Evolutionary conservation across 2,113 vertebrate genomes (phyloP).

Genomic region (Pelusios castaneus): DNA sequence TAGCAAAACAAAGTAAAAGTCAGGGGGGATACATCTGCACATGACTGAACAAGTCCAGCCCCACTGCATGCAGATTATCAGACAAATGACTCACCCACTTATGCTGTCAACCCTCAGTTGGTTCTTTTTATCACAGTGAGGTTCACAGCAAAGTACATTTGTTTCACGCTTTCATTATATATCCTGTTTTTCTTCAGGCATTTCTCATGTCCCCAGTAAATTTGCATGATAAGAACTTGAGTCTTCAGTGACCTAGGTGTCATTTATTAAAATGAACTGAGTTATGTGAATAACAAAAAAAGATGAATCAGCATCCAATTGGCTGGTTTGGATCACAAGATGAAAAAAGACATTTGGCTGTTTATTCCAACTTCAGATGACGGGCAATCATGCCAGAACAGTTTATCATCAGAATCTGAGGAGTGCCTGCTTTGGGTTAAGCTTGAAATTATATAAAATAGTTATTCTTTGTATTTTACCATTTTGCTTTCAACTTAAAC

Average conservation of each 20-base stretch:
- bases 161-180: not conserved
- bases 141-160: not conserved
- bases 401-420: not conserved
- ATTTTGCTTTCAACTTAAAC: not conserved
- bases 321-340: not conserved
- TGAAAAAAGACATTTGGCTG: not conserved
- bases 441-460: accelerated
- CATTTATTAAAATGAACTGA: not conserved
- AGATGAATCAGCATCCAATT: not conserved
- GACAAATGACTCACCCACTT: not conserved
- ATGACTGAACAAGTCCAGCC: constrained; percentile 4
- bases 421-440: not conserved
- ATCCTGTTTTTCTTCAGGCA: not conserved
- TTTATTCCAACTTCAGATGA: not conserved
- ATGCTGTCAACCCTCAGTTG: not conserved
- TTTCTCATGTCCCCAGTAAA: not conserved
- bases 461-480: too few species aligned
- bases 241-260: not conserved
- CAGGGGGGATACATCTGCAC: not conserved
- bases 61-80: not conserved
- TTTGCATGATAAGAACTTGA: accelerated
- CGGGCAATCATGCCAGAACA: not conserved
- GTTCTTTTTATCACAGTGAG: not conserved
- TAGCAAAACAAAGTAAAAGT: not conserved
- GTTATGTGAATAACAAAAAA: not conserved